Percentiles rank a stretch among this genome's conserved stretches.
These are phyloP conservation scores for Montipora cactus DNA, from an alignment of 64 coral and sea anemone genomes.

Conservation along the genomic window DNA sequence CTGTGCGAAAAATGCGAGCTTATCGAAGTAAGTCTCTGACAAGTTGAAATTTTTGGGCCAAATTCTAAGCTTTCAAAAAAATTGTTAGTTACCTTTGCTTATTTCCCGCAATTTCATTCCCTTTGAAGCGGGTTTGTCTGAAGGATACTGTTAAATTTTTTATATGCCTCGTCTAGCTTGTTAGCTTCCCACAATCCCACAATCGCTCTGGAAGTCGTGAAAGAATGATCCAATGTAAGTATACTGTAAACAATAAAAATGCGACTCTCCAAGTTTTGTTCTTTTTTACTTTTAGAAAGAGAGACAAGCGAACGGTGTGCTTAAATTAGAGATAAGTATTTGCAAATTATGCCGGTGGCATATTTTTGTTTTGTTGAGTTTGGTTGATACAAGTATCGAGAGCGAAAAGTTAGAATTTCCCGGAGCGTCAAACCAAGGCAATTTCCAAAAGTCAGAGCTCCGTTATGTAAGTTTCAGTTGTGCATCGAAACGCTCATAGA, in stretches of 20 bases:
- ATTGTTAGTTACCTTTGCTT: not conserved
- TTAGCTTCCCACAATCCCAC: conserved; percentile 42
- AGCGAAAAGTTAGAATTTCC: too few species aligned
- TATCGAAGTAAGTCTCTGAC: not conserved
- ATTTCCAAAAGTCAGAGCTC: too few species aligned
- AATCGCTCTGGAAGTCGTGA: conserved; percentile 21
- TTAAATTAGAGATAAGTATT: not conserved
- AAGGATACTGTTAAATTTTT: conserved; percentile 18
- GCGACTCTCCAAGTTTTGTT: not conserved
- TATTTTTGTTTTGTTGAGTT: too few species aligned
- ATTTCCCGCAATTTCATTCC: not conserved
- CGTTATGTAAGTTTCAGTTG: too few species aligned
- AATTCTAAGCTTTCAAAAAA: not conserved
- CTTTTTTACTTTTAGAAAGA: not conserved
- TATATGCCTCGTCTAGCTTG: conserved; percentile 31
- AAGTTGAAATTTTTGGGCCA: not conserved
- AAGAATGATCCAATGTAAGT: conserved; percentile 9
- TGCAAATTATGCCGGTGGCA: not conserved
- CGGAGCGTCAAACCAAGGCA: too few species aligned
- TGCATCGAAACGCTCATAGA: too few species aligned
- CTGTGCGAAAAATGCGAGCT: not conserved
- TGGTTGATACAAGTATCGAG: too few species aligned
- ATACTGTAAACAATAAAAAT: not conserved
- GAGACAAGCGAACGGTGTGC: not conserved
- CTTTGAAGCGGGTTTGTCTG: not conserved